Conservation (phyloP, 35 echinoderm and acorn worm genomes). For the Ptychodera flava region DNA sequence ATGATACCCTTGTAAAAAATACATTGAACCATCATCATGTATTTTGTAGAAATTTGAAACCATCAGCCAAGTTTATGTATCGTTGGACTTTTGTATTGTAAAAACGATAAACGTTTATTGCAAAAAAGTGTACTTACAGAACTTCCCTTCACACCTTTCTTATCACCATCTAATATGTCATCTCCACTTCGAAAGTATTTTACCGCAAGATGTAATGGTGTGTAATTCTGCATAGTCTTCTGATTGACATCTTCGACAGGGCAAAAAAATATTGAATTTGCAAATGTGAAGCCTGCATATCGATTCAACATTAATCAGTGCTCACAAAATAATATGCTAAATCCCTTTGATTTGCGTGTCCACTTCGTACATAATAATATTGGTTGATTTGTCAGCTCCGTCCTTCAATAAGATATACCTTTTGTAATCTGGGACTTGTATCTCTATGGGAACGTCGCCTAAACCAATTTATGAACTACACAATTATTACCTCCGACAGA, state of each 20-base stretch:
- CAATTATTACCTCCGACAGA: no score
- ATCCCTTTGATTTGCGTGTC: no score
- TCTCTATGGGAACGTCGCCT: background rate
- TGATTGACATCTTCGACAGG: background rate
- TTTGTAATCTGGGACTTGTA: background rate
- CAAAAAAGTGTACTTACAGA: background rate
- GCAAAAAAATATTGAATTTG: background rate
- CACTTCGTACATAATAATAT: no score
- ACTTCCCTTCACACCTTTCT: background rate
- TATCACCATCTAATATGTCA: no score
- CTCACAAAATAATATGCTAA: background rate
- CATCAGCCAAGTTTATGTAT: background rate
- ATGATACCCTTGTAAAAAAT: background rate
- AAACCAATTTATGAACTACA: no score
- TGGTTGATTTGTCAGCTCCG: no score
- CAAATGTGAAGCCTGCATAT: background rate
- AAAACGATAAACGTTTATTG: background rate
- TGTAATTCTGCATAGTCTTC: background rate
- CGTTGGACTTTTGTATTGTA: background rate
- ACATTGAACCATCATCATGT: no score
- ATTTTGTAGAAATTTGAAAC: background rate
- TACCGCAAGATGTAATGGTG: background rate
- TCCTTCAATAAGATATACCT: background rate
- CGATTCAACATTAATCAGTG: background rate
- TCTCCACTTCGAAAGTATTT: background rate